Base-by-base conservation (phyloP, 2,797 vertebrate genomes). In the Taeniopygia guttata region DNA sequence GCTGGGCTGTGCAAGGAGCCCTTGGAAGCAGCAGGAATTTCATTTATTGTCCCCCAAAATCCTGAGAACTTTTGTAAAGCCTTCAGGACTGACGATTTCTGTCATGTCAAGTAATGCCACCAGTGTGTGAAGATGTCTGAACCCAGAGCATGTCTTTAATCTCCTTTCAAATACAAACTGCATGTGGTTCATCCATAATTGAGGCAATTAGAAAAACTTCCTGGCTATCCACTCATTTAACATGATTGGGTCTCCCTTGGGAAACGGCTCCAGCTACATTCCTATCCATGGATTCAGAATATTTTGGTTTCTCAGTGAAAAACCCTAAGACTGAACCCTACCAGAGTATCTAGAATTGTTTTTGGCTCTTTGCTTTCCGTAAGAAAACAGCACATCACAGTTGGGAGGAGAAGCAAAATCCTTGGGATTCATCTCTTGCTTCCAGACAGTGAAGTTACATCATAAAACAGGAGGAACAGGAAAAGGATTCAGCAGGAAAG, bases 351-450 rank as follows among this genome's bases (percentile, higher is more conserved):
- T 56, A 72, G 89, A 79, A 82, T 51, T 78, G 17, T 3, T 54
- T 94, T 88, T 90, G 78, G 81, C 30, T 86, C 82, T 92, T 90
- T 76, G 76, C 66, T 93, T 89, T 83, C 75, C 34, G 16, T 46
- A 56, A 56, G 1, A 87, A 68, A 72, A 51, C 0, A 69, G 59
- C 85, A 85, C 91, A 76, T 3, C 45, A 66, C 83, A 83, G 83
- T 75, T 72, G 72, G 77, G 79, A 89, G 63, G 63, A 85, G 79
- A 58, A 54, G 1, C 6, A 62, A 72, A 62, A 73, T 62, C 76
- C 2, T 12, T 73, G 83, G 79, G 94, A 66, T 68, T 68, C 86
- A 52, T 88, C 63, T 55, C 80, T 38, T 69, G 42, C 79, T 88
- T 59, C 56, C 51, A 82, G 91, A 85, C 76, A 93, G 56, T n/a